Base-by-base conservation (phyloP, 2,888 invertebrate genomes). In the Agrochola circellaris region DNA sequence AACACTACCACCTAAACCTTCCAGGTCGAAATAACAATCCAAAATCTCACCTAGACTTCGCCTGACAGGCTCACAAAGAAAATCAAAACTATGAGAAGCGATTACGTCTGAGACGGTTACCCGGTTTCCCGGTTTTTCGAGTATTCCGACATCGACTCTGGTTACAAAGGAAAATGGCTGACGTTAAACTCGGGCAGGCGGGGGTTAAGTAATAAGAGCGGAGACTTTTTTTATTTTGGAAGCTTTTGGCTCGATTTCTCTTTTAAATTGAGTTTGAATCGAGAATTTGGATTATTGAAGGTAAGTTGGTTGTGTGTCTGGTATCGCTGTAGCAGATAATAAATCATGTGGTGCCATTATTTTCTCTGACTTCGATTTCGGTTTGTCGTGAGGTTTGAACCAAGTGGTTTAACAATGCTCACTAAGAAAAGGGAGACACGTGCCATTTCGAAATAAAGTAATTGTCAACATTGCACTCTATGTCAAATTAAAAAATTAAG, bases 91-190 rank as follows among this genome's bases (percentile, higher is more conserved):
- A 73, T 68, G 66, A 78, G 75, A 74, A 83, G 75, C 79, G 79
- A 84, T 86, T 87, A 79, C 77, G 77, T 75, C 81, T 81, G 80
- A 75, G 48, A 67, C 82, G 83, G 82, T 86, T 62, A 69, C 48
- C 83, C 80, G 85, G 79, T 45, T 83, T 81, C 78, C 81, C 78
- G 83, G 77, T 51, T 84, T 72, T 79, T 82, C 76, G 85, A 75
- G 79, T 87, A 88, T 90, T 88, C 85, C 84, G 82, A 85, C 87
- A 91, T 90, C 87, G 86, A 76, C 78, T 83, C 77, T 73, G 84
- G 87, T 91, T 91, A 91, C 92, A 93, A 93, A 92, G 92, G 89
- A 89, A 90, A 91, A 88, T 87, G 88, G 88, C 88, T 86, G 82
- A 85, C 83, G 83, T 86, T 84, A 83, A 83, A 79, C 73, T 65